phyloP scores from a whole-genome alignment of 2,888 invertebrate genomes.

The Glaucopsyche alexis region DNA sequence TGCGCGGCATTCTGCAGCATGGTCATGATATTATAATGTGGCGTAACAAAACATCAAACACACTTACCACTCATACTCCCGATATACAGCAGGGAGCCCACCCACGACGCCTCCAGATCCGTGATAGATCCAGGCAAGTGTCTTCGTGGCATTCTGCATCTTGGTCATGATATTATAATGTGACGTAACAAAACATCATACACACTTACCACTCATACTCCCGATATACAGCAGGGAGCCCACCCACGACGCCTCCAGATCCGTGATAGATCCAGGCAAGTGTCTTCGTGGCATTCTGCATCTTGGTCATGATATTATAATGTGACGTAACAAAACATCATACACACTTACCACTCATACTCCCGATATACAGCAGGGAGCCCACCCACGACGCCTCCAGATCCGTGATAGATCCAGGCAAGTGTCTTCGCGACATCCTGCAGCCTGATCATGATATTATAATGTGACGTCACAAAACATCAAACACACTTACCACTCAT shows the following conservation, averaged over 20 bases:
- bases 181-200: not conserved
- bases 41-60: not conserved
- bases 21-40: constrained; percentile 33
- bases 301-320: constrained; percentile 44
- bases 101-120: constrained; percentile 70
- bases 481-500: constrained; percentile 56
- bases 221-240: constrained; percentile 76
- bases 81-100: constrained; percentile 74
- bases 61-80: constrained; percentile 70
- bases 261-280: constrained; percentile 58
- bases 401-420: constrained; percentile 52
- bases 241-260: constrained; percentile 75
- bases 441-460: constrained; percentile 49
- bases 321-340: not conserved
- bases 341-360: constrained; percentile 64
- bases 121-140: constrained; percentile 60
- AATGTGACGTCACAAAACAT: not conserved
- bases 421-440: constrained; percentile 57
- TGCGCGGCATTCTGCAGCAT: constrained; percentile 58
- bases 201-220: constrained; percentile 64
- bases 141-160: constrained; percentile 56
- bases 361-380: constrained; percentile 73
- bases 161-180: constrained; percentile 42
- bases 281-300: constrained; percentile 56
- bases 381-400: constrained; percentile 78